Conservation (phyloP, 2,888 invertebrate genomes). For the Polydrusus pterygomalis region DNA sequence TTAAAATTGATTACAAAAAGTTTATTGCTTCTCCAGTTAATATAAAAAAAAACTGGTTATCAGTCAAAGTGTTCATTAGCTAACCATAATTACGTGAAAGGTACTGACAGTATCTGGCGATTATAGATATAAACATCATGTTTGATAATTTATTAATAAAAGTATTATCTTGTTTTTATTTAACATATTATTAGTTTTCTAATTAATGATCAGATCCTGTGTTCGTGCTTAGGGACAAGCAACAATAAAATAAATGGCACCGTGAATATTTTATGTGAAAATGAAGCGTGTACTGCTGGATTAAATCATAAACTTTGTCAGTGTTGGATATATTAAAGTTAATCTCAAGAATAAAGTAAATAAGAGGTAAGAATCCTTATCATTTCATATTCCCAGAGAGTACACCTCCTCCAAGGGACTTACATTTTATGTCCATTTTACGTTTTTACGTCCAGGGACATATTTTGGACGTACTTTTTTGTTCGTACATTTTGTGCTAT, state of each 20-base stretch:
- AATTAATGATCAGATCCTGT: neutral
- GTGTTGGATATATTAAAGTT: neutral
- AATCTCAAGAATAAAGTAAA: slow-evolving; percentile 1
- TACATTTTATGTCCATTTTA: too few species aligned
- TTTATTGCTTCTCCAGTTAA: slow-evolving; percentile 3
- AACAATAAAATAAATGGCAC: slow-evolving; percentile 5
- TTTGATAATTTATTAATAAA: slow-evolving; percentile 19
- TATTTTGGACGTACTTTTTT: too few species aligned
- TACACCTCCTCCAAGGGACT: too few species aligned
- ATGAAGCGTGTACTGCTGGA: neutral
- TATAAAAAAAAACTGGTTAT: slow-evolving; percentile 12
- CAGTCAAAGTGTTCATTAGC: slow-evolving; percentile 7
- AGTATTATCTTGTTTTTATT: slow-evolving; percentile 15
- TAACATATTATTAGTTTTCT: neutral
- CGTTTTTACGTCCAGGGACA: too few species aligned
- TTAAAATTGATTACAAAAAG: neutral
- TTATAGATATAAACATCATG: slow-evolving; percentile 18
- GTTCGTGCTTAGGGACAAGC: neutral
- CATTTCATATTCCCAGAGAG: neutral
- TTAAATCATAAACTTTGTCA: neutral
- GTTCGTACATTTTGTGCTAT: too few species aligned
- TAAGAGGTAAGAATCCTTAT: neutral
- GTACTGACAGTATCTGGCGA: slow-evolving; percentile 12
- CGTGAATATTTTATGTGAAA: neutral
- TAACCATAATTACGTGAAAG: slow-evolving; percentile 10